phyloP scores from a whole-genome alignment of 2,888 invertebrate species.

The Lasioglossum malachurum region DNA sequence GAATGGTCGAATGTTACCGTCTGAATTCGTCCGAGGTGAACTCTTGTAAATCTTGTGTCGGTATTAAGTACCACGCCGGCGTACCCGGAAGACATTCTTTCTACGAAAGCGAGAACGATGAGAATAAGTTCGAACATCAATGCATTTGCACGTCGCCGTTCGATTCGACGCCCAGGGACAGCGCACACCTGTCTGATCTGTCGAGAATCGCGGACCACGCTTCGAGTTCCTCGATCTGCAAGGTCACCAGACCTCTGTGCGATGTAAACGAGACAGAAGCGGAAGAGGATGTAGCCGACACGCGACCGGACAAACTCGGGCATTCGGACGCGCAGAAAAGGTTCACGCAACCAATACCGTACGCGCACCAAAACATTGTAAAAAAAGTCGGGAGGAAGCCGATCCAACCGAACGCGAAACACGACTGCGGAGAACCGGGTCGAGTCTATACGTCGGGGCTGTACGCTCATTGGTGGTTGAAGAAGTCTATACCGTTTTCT shows the following conservation, averaged over 20 bases:
- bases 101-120: conserved; percentile 83
- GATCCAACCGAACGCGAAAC: conserved; percentile 27
- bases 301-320: conserved; percentile 29
- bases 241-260: conserved; percentile 14
- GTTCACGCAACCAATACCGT: conserved; percentile 77
- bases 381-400: conserved; percentile 68
- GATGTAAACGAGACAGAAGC: conserved; percentile 31
- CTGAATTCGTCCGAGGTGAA: conserved; percentile 79
- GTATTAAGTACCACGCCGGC: conserved; percentile 60
- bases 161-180: conserved; percentile 90
- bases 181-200: conserved; percentile 86
- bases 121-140: conserved; percentile 88
- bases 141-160: conserved; percentile 91
- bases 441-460: conserved; percentile 92
- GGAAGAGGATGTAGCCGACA: conserved; percentile 29
- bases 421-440: conserved; percentile 76
- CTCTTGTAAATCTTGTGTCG: conserved; percentile 74
- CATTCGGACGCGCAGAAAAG: conserved; percentile 42
- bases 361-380: conserved; percentile 60
- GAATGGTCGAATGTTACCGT: conserved; percentile 93
- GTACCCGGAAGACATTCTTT: conserved; percentile 66
- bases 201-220: conserved; percentile 76
- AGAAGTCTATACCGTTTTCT: conserved; percentile 86
- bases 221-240: conserved; percentile 11
- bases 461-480: conserved; percentile 97